These are phyloP conservation scores for Cephus runcator DNA, from an alignment of 2,888 invertebrate genomes.

Conservation along the genomic window DNA sequence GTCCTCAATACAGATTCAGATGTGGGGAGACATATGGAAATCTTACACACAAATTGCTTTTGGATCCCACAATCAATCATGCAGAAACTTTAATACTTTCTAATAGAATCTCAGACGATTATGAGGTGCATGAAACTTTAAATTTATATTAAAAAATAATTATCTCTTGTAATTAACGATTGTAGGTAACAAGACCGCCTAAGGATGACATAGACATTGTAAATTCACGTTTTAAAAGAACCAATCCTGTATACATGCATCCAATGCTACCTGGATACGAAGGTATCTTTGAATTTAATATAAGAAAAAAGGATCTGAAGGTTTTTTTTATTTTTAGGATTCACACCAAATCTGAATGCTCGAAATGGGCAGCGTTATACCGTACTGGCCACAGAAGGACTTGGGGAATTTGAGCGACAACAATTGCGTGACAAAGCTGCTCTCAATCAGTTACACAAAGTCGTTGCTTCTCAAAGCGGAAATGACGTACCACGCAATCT, in stretches of 20 bases:
- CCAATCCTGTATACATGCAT: conserved; percentile 77
- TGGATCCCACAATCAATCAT: conserved; percentile 80
- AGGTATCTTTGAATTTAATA: conserved; percentile 65
- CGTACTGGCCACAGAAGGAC: conserved; percentile 77
- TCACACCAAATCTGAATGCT: conserved; percentile 74
- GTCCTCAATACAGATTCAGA: conserved; percentile 79
- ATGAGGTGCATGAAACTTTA: conserved; percentile 66
- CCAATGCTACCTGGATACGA: conserved; percentile 81
- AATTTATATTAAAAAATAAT: background rate
- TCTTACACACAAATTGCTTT: conserved; percentile 74
- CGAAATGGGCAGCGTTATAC: conserved; percentile 79
- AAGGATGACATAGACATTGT: conserved; percentile 75
- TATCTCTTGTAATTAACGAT: background rate
- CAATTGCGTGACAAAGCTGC: conserved; percentile 72
- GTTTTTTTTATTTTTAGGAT: conserved; percentile 66
- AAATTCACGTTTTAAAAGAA: conserved; percentile 73
- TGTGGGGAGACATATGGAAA: conserved; percentile 82
- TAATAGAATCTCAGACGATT: conserved; percentile 73
- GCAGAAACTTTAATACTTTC: conserved; percentile 77
- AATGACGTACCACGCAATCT: conserved; percentile 72
- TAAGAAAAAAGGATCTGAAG: background rate
- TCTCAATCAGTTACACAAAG: conserved; percentile 70
- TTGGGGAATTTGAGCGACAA: conserved; percentile 77
- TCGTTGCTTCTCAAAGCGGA: conserved; percentile 73
- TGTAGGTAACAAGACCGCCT: conserved; percentile 72